phyloP scores from a whole-genome alignment of 2,113 vertebrate species.

The Caretta caretta region DNA sequence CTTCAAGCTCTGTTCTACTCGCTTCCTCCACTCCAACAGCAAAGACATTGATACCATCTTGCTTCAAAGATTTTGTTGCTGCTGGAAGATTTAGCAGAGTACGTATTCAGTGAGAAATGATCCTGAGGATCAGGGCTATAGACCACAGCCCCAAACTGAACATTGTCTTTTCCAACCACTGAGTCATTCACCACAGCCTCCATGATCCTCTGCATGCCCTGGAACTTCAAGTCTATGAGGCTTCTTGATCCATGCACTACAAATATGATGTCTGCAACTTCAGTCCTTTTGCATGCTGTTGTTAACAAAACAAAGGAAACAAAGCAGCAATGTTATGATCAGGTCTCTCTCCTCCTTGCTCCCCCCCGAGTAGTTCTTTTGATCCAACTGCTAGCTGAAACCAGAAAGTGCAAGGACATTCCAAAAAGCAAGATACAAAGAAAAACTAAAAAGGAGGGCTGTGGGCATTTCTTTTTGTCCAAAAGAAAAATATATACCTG shows the following conservation, averaged over 20 bases:
- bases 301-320: neutral
- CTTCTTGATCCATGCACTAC: conserved; percentile 80
- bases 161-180: conserved; percentile 71
- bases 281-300: conserved; percentile 79
- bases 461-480: neutral
- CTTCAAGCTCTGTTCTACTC: conserved; percentile 70
- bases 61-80: conserved; percentile 50
- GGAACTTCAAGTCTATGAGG: conserved; percentile 64
- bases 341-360: neutral
- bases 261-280: conserved; percentile 86
- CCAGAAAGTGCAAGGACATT: neutral
- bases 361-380: neutral
- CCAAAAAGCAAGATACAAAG: neutral
- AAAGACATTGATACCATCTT: conserved; percentile 70
- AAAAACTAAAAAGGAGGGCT: neutral
- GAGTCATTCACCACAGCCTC: conserved; percentile 79
- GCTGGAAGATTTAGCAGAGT: conserved; percentile 61
- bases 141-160: conserved; percentile 80
- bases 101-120: conserved; percentile 72
- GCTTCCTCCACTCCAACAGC: conserved; percentile 79
- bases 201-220: conserved; percentile 81
- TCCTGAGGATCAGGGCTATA: conserved; percentile 56
- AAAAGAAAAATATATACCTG: neutral
- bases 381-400: neutral
- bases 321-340: neutral